Conservation (phyloP, 92 coral and sea anemone species). For the Zoanthus sociatus region DNA sequence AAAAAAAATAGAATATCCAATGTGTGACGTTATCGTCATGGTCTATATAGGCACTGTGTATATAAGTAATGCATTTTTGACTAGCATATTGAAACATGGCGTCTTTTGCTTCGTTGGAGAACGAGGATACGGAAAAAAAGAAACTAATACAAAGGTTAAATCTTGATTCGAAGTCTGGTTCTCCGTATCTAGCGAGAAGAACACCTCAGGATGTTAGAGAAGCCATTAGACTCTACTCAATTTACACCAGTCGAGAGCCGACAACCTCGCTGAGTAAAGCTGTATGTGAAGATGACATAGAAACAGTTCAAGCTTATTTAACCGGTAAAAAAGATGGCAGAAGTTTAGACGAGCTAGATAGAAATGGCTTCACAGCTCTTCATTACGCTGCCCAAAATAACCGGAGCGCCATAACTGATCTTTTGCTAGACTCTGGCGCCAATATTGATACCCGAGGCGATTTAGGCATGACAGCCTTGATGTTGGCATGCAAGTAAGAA, state of each 20-base stretch:
- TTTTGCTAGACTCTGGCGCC: slow-evolving; percentile 30
- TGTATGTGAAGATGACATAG: slow-evolving; percentile 21
- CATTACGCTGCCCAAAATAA: slow-evolving; percentile 38
- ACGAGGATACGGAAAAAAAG: neutral
- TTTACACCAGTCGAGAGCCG: slow-evolving; percentile 31
- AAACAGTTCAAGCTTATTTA: slow-evolving; percentile 11
- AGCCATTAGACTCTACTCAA: slow-evolving; percentile 36
- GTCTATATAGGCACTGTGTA: neutral
- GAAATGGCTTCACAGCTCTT: slow-evolving; percentile 30
- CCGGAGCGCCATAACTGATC: slow-evolving; percentile 27
- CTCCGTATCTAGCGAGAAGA: slow-evolving; percentile 18
- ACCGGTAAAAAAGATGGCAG: neutral
- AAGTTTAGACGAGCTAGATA: slow-evolving; percentile 11
- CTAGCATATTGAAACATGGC: neutral
- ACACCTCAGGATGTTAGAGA: slow-evolving; percentile 39
- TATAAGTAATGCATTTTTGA: neutral
- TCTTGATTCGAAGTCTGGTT: slow-evolving; percentile 1
- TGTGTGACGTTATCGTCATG: neutral
- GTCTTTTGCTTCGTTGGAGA: neutral
- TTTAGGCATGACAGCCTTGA: slow-evolving; percentile 6
- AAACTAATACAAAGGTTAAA: neutral
- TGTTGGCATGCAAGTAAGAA: slow-evolving; percentile 39
- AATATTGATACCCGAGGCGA: slow-evolving; percentile 20
- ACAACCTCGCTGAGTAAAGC: slow-evolving; percentile 32
- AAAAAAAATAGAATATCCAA: no score